These are phyloP conservation scores for Sternotherus odoratus DNA, from an alignment of 2,797 vertebrate genomes.

Conservation along the genomic window DNA sequence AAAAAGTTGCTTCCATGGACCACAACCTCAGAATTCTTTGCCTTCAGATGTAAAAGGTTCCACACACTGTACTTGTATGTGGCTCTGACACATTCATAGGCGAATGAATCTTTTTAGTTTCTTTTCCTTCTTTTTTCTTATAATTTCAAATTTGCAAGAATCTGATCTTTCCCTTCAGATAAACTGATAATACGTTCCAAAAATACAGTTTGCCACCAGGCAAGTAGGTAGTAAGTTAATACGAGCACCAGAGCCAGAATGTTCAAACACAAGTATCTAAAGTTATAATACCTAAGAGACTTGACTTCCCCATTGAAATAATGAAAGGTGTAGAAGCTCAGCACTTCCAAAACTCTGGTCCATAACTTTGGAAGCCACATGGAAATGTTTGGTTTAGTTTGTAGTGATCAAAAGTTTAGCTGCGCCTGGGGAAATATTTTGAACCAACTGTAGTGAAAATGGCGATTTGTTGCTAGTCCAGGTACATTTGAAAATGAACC, in stretches of 20 bases:
- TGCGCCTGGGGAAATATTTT: background rate
- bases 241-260: background rate
- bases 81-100: background rate
- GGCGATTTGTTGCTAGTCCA: background rate
- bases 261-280: background rate
- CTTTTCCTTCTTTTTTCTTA: background rate
- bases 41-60: background rate
- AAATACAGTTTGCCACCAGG: background rate
- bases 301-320: background rate
- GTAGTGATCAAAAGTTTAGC: background rate
- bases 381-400: background rate
- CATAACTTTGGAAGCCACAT: background rate
- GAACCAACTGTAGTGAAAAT: background rate
- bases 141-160: background rate
- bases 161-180: background rate
- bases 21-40: background rate
- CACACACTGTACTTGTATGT: background rate
- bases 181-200: background rate
- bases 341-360: accelerated
- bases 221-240: background rate
- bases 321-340: background rate
- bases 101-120: background rate
- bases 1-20: background rate
- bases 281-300: background rate
- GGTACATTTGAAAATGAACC: background rate